phyloP scores from a whole-genome alignment of 1,140 invertebrate genomes.

The Cydia amplana region DNA sequence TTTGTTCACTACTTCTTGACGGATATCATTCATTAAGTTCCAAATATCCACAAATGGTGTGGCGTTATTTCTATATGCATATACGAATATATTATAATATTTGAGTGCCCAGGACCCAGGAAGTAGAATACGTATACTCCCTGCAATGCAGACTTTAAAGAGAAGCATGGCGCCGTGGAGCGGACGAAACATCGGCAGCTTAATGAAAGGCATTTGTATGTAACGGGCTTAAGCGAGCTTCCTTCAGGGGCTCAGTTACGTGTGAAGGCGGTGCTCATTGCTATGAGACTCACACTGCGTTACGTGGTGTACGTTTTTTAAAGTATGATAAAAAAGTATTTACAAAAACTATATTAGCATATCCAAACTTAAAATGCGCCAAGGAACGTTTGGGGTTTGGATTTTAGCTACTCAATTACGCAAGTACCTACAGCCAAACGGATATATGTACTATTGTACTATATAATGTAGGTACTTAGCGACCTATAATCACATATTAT shows the following conservation, averaged over 20 bases:
- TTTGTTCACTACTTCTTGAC: too few relatives aligned
- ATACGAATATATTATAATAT: not conserved
- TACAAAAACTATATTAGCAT: too few relatives aligned
- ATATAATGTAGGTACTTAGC: too few relatives aligned
- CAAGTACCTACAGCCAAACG: too few relatives aligned
- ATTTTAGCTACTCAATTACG: too few relatives aligned
- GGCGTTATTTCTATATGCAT: not conserved
- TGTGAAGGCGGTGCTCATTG: constrained; percentile 48
- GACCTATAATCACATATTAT: too few relatives aligned
- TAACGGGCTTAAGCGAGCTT: constrained; percentile 70
- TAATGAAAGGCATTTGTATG: constrained; percentile 77
- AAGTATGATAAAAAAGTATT: too few relatives aligned
- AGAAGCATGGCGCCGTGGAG: not conserved
- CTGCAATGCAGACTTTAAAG: constrained; percentile 30
- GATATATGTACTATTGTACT: too few relatives aligned
- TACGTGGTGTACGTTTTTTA: not conserved
- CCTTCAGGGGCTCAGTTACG: constrained; percentile 59
- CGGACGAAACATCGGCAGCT: constrained; percentile 63
- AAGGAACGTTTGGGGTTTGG: too few relatives aligned
- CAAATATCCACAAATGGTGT: not conserved
- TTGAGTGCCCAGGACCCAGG: not conserved
- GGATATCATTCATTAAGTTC: not conserved
- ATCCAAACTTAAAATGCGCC: too few relatives aligned
- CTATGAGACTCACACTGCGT: constrained; percentile 32
- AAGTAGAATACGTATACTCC: not conserved